Percentiles rank a stretch among this genome's conserved stretches.
These are phyloP conservation scores for Drosophila borborema DNA, from an alignment of 2,888 invertebrate genomes.

Conservation along the genomic window DNA sequence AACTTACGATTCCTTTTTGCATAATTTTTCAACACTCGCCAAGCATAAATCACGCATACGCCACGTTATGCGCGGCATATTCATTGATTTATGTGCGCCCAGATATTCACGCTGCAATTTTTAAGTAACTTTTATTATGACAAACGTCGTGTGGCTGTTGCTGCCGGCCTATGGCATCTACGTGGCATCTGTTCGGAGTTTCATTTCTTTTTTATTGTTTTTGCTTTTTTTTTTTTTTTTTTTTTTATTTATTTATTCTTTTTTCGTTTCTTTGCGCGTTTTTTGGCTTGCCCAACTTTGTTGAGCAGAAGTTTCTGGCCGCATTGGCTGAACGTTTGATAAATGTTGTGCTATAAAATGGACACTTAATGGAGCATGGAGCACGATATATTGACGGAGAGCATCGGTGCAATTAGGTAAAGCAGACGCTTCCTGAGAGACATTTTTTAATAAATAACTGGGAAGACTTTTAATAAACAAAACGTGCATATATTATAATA, in stretches of 20 bases:
- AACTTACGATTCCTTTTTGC: constrained; percentile 21
- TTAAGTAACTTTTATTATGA: constrained; percentile 77
- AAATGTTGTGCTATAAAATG: constrained; percentile 60
- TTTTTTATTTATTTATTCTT: not conserved
- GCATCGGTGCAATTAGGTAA: not conserved
- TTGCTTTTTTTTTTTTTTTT: too few relatives aligned
- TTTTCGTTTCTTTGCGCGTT: not conserved
- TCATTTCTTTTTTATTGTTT: constrained; percentile 4
- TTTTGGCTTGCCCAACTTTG: constrained; percentile 18
- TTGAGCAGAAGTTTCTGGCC: constrained; percentile 29
- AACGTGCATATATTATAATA: not conserved
- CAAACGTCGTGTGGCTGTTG: constrained; percentile 51
- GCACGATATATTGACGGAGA: constrained; percentile 18
- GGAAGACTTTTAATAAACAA: not conserved
- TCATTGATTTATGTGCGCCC: constrained; percentile 68
- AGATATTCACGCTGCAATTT: constrained; percentile 64
- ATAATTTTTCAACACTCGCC: constrained; percentile 27
- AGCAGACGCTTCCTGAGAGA: not conserved
- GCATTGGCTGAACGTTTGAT: constrained; percentile 34
- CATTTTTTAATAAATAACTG: not conserved
- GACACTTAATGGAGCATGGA: constrained; percentile 58
- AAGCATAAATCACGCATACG: constrained; percentile 55
- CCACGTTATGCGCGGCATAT: constrained; percentile 32
- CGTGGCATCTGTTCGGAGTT: constrained; percentile 31
- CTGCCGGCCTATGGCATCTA: constrained; percentile 2